Conservation (phyloP, 92 coral and sea anemone species). For the Paragorgia papillata region DNA sequence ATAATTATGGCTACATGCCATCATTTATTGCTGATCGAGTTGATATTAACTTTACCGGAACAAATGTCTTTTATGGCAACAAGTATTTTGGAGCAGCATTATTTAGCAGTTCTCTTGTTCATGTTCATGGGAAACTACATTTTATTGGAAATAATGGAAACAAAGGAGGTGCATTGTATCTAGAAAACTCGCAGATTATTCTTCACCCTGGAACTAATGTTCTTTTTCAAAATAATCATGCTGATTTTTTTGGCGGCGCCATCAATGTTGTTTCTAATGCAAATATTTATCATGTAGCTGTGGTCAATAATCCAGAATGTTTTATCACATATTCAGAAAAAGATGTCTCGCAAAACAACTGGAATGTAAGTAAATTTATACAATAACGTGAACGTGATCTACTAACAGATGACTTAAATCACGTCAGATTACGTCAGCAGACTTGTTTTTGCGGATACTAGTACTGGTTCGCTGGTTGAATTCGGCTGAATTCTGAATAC, state of each 20-base stretch:
- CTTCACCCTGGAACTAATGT: conserved; percentile 77
- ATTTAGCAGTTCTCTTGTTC: conserved; percentile 59
- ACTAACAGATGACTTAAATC: too few species aligned
- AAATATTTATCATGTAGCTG: conserved; percentile 67
- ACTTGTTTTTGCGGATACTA: too few species aligned
- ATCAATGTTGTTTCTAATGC: conserved; percentile 58
- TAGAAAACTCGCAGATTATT: conserved; percentile 74
- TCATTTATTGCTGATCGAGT: conserved; percentile 79
- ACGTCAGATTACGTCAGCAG: too few species aligned
- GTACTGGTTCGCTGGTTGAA: too few species aligned
- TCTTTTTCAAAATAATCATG: conserved; percentile 63
- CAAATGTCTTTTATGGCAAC: conserved; percentile 65
- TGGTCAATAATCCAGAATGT: conserved; percentile 75
- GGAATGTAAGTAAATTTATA: conserved; percentile 70
- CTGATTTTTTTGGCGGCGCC: conserved; percentile 78
- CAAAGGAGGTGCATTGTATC: conserved; percentile 71
- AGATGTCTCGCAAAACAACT: conserved; percentile 59
- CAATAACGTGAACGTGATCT: too few species aligned
- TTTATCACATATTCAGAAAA: conserved; percentile 70
- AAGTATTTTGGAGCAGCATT: conserved; percentile 76
- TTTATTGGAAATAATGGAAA: conserved; percentile 66
- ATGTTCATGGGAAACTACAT: conserved; percentile 65
- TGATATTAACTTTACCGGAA: conserved; percentile 64
- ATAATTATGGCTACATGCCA: conserved; percentile 61
- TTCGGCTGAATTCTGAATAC: too few species aligned